Conservation (phyloP, 2,797 vertebrate species). For the Chloroceryle inda region DNA sequence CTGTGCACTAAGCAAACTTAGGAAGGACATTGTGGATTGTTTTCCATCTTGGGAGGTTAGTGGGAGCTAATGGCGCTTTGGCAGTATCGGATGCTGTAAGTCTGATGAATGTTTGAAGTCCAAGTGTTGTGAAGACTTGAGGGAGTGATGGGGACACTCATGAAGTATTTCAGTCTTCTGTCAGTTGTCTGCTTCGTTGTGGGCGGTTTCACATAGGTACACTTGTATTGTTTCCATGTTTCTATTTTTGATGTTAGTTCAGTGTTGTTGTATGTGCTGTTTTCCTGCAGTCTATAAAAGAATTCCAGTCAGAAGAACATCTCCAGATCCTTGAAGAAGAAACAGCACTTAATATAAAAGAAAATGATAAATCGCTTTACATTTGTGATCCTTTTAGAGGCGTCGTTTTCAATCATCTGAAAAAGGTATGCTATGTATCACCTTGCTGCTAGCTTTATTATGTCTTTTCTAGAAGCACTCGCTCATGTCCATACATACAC, state of each 20-base stretch:
- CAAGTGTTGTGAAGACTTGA: background rate
- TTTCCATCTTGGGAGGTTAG: background rate
- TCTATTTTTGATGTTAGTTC: background rate
- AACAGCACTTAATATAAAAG: constrained; percentile 83
- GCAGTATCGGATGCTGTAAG: background rate
- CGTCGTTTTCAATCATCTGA: constrained; percentile 89
- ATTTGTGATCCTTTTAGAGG: constrained; percentile 92
- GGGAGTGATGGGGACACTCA: fast-evolving
- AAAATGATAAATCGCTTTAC: constrained; percentile 93
- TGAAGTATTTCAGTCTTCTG: background rate
- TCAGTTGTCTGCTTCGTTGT: background rate
- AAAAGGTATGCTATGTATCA: constrained; percentile 81
- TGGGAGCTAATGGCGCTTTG: background rate
- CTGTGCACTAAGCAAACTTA: background rate
- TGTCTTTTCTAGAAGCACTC: background rate
- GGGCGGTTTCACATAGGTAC: background rate
- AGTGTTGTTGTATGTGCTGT: background rate
- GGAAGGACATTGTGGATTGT: background rate
- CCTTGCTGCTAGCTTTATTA: background rate
- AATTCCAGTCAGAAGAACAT: constrained; percentile 93
- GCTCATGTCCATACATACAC: fast-evolving
- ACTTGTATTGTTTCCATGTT: background rate
- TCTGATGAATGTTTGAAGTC: background rate
- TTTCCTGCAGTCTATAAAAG: constrained; percentile 88
- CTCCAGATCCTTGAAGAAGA: constrained; percentile 89